Percentiles rank a stretch among this genome's conserved stretches.
Conservation (phyloP, 2,797 vertebrate species). For the Staurois parvus region DNA sequence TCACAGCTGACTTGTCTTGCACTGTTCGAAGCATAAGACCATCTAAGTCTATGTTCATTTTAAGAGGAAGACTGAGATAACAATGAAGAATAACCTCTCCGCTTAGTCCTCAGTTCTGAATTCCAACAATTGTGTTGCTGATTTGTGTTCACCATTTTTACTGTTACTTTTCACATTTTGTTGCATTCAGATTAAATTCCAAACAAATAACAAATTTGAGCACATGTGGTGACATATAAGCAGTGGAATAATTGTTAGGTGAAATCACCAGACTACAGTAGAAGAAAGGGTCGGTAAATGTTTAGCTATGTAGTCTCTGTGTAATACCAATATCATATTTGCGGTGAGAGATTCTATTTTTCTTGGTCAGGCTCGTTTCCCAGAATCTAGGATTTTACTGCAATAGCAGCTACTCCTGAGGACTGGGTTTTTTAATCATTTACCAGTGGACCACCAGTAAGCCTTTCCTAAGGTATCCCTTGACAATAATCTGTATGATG, state of each 20-base stretch:
- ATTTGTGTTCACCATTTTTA: background rate
- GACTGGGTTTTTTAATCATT: conserved; percentile 67
- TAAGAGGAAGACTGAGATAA: no score
- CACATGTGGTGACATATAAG: conserved; percentile 65
- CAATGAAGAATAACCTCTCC: background rate
- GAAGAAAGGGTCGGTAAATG: conserved; percentile 76
- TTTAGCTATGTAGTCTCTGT: conserved; percentile 71
- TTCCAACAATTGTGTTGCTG: background rate
- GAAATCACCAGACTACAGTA: conserved; percentile 80
- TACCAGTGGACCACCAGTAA: conserved; percentile 54
- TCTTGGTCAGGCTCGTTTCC: conserved; percentile 74
- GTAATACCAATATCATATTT: conserved; percentile 74
- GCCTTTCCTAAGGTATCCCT: conserved; percentile 43
- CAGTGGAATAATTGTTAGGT: conserved; percentile 72
- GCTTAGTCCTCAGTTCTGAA: background rate
- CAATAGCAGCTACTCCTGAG: conserved; percentile 68
- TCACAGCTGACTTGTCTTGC: no score
- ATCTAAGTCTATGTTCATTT: no score
- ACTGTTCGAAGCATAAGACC: no score
- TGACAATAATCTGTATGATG: conserved; percentile 49
- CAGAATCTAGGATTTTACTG: conserved; percentile 72
- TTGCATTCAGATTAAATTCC: background rate
- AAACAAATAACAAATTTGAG: background rate
- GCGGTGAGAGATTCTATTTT: conserved; percentile 78
- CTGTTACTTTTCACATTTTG: background rate